Base-by-base conservation (phyloP, 2,797 vertebrate species). In the Neomorphus geoffroyi region DNA sequence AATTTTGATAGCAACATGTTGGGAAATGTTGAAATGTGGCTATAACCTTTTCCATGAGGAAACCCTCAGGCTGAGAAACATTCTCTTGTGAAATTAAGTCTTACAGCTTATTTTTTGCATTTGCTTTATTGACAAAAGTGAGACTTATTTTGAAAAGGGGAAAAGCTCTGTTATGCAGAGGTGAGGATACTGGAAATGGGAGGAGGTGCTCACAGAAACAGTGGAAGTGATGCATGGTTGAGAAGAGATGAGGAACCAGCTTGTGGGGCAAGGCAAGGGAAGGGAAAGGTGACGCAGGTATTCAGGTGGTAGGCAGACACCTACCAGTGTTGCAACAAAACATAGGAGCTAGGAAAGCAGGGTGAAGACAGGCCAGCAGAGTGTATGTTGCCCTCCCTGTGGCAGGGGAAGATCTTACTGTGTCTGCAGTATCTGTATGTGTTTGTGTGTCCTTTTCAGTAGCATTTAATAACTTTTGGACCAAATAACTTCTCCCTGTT, bases 261-360 rank as follows among this genome's bases (percentile, higher is more conserved):
- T 13, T 45, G 23, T 39, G n/a, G 12, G 41, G 6, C 16, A 35
- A 21, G 30, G 19, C 35, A 28, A 53, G 11, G n/a, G n/a, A n/a
- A n/a, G n/a, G 48, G 18, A 13, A 33, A 30, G 8, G 9, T 14
- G 12, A 13, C 0, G 2, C 13, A 50, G 41, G 26, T 26, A 18
- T 80, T 74, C 8, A 21, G 66, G 17, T 58, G 9, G 2, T 32
- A 28, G 23, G 39, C 37, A 33, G 54, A 17, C n/a, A 48, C 22
- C 46, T 21, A 48, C 22, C 46, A n/a, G 46, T 7, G 7, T 28
- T 79, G 23, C 26, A 48, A 27, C 5, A 19, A 54, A 56, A 32
- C 2, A 2, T 7, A 15, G 35, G 43, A 33, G 39, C 35, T 28
- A 7, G 27, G 50, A 70, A 73, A 67, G 39, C 37, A 26, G 18